These are phyloP conservation scores for Clitarchus hookeri DNA, from an alignment of 2,888 invertebrate species.

Conservation along the genomic window DNA sequence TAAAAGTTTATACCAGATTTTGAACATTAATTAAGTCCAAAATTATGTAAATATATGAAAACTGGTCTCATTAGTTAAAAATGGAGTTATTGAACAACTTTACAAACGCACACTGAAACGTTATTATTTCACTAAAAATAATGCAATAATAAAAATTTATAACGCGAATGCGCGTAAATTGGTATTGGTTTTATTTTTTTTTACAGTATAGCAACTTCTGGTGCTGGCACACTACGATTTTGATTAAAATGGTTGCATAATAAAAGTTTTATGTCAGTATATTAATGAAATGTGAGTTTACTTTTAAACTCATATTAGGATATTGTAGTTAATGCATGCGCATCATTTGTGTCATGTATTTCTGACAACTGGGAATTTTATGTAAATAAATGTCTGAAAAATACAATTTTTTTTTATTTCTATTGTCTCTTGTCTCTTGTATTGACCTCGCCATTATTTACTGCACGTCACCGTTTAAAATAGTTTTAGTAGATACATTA, in stretches of 20 bases:
- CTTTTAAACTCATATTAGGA: background rate
- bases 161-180: background rate
- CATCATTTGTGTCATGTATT: slow-evolving; percentile 10
- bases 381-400: slow-evolving; percentile 24
- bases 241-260: background rate
- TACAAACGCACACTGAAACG: background rate
- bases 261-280: background rate
- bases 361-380: background rate
- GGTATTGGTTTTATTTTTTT: background rate
- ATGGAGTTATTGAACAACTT: background rate
- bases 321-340: background rate
- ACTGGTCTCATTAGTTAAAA: background rate
- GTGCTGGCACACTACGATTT: background rate
- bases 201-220: background rate
- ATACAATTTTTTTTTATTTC: background rate
- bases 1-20: background rate
- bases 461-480: too few species aligned
- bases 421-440: background rate
- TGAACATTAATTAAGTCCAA: background rate
- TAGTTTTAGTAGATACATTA: too few species aligned
- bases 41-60: background rate
- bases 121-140: background rate
- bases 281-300: background rate
- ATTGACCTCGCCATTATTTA: too few species aligned
- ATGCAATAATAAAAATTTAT: background rate